These are phyloP conservation scores for Maconellicoccus hirsutus DNA, from an alignment of 1,140 invertebrate species.

Conservation along the genomic window DNA sequence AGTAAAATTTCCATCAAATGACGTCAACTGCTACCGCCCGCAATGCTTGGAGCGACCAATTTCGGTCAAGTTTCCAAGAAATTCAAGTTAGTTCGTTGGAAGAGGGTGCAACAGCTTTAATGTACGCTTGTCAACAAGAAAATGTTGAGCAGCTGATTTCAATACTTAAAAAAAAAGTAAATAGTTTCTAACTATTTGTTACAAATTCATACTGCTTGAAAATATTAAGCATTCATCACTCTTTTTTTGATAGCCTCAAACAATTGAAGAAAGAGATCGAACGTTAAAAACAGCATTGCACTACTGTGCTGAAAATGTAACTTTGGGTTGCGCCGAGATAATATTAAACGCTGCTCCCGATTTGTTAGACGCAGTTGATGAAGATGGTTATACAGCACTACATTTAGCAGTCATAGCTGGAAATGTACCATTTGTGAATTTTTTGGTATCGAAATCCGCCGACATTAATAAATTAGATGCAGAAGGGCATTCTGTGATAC, in stretches of 20 bases:
- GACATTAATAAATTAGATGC: slow-evolving; percentile 80
- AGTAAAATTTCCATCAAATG: not conserved
- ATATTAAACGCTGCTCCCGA: slow-evolving; percentile 62
- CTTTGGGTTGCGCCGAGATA: slow-evolving; percentile 50
- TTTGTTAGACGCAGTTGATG: slow-evolving; percentile 67
- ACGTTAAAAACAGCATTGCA: slow-evolving; percentile 79
- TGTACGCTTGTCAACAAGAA: slow-evolving; percentile 22
- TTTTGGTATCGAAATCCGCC: slow-evolving; percentile 66
- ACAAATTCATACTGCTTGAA: not conserved
- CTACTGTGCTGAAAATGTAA: slow-evolving; percentile 69
- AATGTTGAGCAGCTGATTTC: slow-evolving; percentile 1
- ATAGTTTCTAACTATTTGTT: not conserved
- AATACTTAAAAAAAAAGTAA: slow-evolving; percentile 4
- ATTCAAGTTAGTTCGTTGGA: not conserved
- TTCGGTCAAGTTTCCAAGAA: not conserved
- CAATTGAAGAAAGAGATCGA: slow-evolving; percentile 55
- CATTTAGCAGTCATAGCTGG: slow-evolving; percentile 88
- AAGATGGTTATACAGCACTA: slow-evolving; percentile 85
- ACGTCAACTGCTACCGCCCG: not conserved
- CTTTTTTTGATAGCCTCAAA: slow-evolving; percentile 41
- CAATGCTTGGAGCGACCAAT: not conserved
- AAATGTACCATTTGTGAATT: slow-evolving; percentile 66
- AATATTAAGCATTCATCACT: not conserved
- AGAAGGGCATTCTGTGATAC: slow-evolving; percentile 89
- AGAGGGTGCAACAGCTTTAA: slow-evolving; percentile 11